Evolutionary conservation across 2,797 vertebrate genomes (phyloP).

Genomic region (Thaleichthys pacificus): DNA sequence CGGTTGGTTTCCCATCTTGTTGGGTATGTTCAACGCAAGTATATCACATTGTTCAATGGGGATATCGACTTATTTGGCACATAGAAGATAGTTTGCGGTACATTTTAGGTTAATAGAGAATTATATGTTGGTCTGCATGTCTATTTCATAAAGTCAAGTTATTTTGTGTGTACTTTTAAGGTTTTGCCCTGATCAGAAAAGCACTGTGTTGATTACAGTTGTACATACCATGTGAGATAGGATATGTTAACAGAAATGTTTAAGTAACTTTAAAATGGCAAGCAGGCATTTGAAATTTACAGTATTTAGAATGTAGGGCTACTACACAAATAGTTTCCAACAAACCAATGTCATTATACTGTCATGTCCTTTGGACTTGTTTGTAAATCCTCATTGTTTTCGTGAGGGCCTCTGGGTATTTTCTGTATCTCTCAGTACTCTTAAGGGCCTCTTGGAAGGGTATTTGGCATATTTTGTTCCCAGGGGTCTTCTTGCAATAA

Average conservation of each 20-base stretch:
- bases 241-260: slow-evolving; percentile 46
- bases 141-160: slow-evolving; percentile 56
- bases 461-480: slow-evolving; percentile 35
- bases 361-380: slow-evolving; percentile 61
- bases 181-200: slow-evolving; percentile 49
- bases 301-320: slow-evolving; percentile 63
- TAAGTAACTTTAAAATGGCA: slow-evolving; percentile 38
- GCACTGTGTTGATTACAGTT: slow-evolving; percentile 54
- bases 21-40: slow-evolving; percentile 30
- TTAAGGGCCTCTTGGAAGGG: slow-evolving; percentile 18
- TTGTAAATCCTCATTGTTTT: slow-evolving; percentile 66
- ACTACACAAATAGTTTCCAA: slow-evolving; percentile 54
- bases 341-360: slow-evolving; percentile 57
- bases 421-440: slow-evolving; percentile 17
- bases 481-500: slow-evolving; percentile 70
- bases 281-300: slow-evolving; percentile 52
- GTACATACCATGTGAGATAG: slow-evolving; percentile 61
- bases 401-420: slow-evolving; percentile 54
- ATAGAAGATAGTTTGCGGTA: slow-evolving; percentile 22
- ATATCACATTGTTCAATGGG: slow-evolving; percentile 16
- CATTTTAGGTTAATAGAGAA: slow-evolving; percentile 47
- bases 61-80: slow-evolving; percentile 14
- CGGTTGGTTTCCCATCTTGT: slow-evolving; percentile 37
- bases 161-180: slow-evolving; percentile 65
- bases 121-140: slow-evolving; percentile 64